These are phyloP conservation scores for Hedychridium roseum DNA, from an alignment of 2,888 invertebrate species.

Conservation along the genomic window DNA sequence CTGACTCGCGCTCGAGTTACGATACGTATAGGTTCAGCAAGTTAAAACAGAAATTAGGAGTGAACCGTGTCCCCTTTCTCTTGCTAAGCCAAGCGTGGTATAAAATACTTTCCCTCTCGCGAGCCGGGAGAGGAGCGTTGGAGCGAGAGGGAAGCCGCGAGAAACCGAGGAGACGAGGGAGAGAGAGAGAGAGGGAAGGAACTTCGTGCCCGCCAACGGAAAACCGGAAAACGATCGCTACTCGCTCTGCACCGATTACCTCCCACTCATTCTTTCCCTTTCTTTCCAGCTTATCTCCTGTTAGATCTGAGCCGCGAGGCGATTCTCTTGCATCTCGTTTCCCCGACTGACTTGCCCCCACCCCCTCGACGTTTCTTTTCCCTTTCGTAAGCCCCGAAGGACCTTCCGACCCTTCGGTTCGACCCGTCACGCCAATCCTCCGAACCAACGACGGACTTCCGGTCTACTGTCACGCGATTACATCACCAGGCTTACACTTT, in stretches of 20 bases:
- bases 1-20: slow-evolving; percentile 6
- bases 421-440: slow-evolving; percentile 22
- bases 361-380: background rate
- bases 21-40: slow-evolving; percentile 49
- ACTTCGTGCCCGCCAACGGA: slow-evolving; percentile 43
- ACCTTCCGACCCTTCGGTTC: slow-evolving; percentile 9
- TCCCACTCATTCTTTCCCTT: slow-evolving; percentile 12
- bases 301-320: too few relatives aligned
- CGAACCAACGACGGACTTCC: slow-evolving; percentile 26
- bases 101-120: slow-evolving; percentile 64
- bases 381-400: background rate
- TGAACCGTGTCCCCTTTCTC: slow-evolving; percentile 64
- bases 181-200: slow-evolving; percentile 9
- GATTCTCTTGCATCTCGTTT: too few relatives aligned
- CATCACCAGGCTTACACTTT: slow-evolving; percentile 10
- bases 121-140: slow-evolving; percentile 28
- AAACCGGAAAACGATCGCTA: slow-evolving; percentile 58
- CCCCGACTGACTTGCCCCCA: background rate
- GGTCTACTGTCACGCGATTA: slow-evolving; percentile 18
- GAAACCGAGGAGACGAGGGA: slow-evolving; percentile 9
- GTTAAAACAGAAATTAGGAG: slow-evolving; percentile 63
- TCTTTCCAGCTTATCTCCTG: slow-evolving; percentile 10
- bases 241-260: slow-evolving; percentile 33
- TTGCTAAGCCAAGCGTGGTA: slow-evolving; percentile 63
- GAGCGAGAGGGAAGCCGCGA: slow-evolving; percentile 17